These are phyloP conservation scores for Tetragonula clypearis DNA, from an alignment of 1,140 invertebrate genomes.

Conservation along the genomic window DNA sequence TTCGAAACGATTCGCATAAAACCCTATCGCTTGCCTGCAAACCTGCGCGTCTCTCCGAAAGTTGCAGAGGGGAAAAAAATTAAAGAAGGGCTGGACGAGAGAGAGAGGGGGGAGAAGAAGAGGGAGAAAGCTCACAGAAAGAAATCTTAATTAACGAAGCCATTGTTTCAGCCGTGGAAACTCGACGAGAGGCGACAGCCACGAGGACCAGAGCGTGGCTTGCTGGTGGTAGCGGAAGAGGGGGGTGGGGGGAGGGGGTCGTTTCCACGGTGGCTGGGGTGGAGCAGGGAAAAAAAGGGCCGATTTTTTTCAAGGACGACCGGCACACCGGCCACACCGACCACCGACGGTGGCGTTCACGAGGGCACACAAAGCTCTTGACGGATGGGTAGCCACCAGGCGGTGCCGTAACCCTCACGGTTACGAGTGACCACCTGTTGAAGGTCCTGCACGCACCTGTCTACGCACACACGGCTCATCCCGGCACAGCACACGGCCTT, in stretches of 20 bases:
- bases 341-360: constrained; percentile 63
- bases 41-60: neutral
- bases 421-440: constrained; percentile 81
- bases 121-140: constrained; percentile 60
- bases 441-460: constrained; percentile 77
- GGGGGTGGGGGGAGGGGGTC: constrained; percentile 25
- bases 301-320: constrained; percentile 72
- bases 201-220: constrained; percentile 53
- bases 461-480: constrained; percentile 71
- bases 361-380: constrained; percentile 79
- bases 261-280: constrained; percentile 45
- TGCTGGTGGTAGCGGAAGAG: neutral
- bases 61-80: neutral
- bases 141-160: constrained; percentile 80
- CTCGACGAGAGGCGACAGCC: constrained; percentile 67
- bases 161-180: constrained; percentile 77
- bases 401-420: constrained; percentile 71
- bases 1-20: neutral
- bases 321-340: constrained; percentile 64
- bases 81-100: neutral
- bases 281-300: constrained; percentile 59
- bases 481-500: constrained; percentile 26
- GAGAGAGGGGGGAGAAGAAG: neutral
- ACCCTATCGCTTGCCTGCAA: neutral
- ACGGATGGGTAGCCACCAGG: constrained; percentile 79